These are phyloP conservation scores for Sympetrum striolatum DNA, from an alignment of 2,888 invertebrate genomes.

Conservation along the genomic window DNA sequence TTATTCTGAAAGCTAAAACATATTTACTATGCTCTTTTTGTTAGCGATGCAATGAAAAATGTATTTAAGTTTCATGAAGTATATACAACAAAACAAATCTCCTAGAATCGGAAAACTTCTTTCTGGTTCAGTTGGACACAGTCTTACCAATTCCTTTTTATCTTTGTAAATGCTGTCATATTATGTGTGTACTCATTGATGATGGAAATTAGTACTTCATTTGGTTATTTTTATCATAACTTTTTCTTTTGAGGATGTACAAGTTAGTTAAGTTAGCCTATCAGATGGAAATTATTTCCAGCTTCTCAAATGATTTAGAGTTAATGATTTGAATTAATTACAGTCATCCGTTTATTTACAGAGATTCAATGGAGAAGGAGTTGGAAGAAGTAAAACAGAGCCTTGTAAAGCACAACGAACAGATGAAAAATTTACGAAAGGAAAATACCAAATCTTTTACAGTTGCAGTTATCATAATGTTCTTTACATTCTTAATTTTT, in stretches of 20 bases:
- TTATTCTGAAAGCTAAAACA: too few relatives aligned
- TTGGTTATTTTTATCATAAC: neutral
- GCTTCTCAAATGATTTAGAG: too few relatives aligned
- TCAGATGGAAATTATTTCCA: neutral
- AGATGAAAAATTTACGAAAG: constrained; percentile 36
- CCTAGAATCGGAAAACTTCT: too few relatives aligned
- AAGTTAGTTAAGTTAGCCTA: neutral
- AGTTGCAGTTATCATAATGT: constrained; percentile 21
- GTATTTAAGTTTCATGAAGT: too few relatives aligned
- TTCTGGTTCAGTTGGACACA: too few relatives aligned
- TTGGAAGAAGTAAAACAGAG: constrained; percentile 23
- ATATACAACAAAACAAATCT: too few relatives aligned
- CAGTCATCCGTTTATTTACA: neutral
- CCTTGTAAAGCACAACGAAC: constrained; percentile 21
- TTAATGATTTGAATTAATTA: neutral
- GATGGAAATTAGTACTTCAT: neutral
- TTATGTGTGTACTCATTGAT: too few relatives aligned
- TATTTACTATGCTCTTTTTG: too few relatives aligned
- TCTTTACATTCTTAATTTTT: constrained; percentile 36
- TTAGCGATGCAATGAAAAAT: too few relatives aligned
- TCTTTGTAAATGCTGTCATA: too few relatives aligned
- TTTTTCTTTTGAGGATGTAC: neutral
- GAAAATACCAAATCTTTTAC: constrained; percentile 40
- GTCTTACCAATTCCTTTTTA: too few relatives aligned
- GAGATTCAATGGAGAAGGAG: constrained; percentile 37